Evolutionary conservation across 2,113 vertebrate genomes (phyloP).

Genomic region (Athene cunicularia): DNA sequence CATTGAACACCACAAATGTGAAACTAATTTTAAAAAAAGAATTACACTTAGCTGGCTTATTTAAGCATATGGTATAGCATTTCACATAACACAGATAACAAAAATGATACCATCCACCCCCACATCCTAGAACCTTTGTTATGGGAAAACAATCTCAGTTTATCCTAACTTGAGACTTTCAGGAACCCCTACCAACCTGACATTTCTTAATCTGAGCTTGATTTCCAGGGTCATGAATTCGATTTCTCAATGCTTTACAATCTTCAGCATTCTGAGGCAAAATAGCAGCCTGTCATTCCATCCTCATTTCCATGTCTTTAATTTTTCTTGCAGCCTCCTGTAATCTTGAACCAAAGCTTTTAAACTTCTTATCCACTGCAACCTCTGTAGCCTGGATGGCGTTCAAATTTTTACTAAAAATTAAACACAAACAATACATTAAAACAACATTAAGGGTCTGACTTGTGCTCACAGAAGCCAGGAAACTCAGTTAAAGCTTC

Average conservation of each 20-base stretch:
- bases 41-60: not conserved
- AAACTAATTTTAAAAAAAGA: not conserved
- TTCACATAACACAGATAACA: not conserved
- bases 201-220: slow-evolving; percentile 77
- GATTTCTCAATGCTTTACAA: slow-evolving; percentile 72
- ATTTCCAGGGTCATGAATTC: slow-evolving; percentile 79
- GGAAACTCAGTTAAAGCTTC: slow-evolving; percentile 28
- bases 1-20: not conserved
- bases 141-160: slow-evolving; percentile 5
- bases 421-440: slow-evolving; percentile 81
- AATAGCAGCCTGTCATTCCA: slow-evolving; percentile 74
- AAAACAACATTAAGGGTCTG: slow-evolving; percentile 65
- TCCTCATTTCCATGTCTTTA: slow-evolving; percentile 75
- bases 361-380: slow-evolving; percentile 75
- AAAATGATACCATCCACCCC: slow-evolving; percentile 28
- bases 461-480: slow-evolving; percentile 19
- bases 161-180: slow-evolving; percentile 20
- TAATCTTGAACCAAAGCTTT: slow-evolving; percentile 77
- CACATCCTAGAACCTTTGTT: not conserved
- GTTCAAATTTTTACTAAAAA: slow-evolving; percentile 81
- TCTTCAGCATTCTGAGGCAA: slow-evolving; percentile 77
- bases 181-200: slow-evolving; percentile 77
- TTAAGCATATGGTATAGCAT: not conserved
- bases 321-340: slow-evolving; percentile 66
- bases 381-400: slow-evolving; percentile 71